Percentiles rank a stretch among this genome's conserved stretches.
phyloP scores from a whole-genome alignment of 1,140 invertebrate species.

The Triops cancriformis region DNA sequence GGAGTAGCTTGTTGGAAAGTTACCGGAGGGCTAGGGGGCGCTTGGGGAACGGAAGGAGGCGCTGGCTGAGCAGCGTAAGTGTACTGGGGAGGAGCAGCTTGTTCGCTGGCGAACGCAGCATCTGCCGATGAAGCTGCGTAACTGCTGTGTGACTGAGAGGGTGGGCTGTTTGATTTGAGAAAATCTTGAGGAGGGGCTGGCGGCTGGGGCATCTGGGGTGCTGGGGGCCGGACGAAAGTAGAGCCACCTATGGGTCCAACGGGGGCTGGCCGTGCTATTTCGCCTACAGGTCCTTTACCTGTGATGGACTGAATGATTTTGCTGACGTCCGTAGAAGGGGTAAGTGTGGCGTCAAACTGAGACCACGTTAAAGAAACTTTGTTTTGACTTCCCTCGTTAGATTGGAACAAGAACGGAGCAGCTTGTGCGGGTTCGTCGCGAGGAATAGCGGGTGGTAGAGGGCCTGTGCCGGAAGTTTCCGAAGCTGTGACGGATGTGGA shows the following conservation, averaged over 20 bases:
- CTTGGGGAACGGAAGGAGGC: not conserved
- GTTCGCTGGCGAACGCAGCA: not conserved
- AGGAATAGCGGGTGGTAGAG: not conserved
- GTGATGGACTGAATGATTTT: conserved; percentile 23
- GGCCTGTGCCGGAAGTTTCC: not conserved
- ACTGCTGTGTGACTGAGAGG: not conserved
- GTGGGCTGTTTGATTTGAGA: too few relatives aligned
- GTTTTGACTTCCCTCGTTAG: conserved; percentile 19
- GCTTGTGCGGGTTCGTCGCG: not conserved
- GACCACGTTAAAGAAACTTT: conserved; percentile 27
- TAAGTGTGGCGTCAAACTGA: conserved; percentile 24
- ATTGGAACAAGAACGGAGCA: conserved; percentile 15
- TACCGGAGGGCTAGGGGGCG: not conserved
- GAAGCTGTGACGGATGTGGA: not conserved
- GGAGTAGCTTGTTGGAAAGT: conserved; percentile 16
- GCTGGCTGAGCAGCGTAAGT: not conserved
- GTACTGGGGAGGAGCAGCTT: not conserved
- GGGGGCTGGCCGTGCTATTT: not conserved
- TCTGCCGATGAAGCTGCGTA: not conserved
- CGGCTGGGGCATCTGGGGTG: conserved; percentile 21
- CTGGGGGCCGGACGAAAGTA: conserved; percentile 5
- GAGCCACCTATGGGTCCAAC: not conserved
- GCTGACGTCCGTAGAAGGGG: conserved; percentile 23
- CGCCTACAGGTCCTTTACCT: not conserved
- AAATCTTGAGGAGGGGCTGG: conserved; percentile 17